These are phyloP conservation scores for Drosophila nr. medialis DNA, from an alignment of 2,888 invertebrate species.

Conservation along the genomic window DNA sequence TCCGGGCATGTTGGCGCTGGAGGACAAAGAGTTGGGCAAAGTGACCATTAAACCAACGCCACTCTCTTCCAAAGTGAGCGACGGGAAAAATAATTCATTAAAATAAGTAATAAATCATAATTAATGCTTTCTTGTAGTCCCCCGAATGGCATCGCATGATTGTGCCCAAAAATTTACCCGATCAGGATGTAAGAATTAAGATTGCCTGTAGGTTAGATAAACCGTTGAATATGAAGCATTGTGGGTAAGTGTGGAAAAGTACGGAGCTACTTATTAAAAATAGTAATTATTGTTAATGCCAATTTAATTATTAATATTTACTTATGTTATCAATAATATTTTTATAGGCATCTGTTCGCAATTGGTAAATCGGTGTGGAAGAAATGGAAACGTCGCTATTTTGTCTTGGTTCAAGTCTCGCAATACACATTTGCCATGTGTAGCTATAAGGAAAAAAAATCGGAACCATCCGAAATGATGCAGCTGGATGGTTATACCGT, in stretches of 20 bases:
- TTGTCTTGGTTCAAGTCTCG: slow-evolving; percentile 99
- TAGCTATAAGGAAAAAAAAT: slow-evolving; percentile 99
- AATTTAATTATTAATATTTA: background rate
- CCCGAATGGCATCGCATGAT: slow-evolving; percentile 99
- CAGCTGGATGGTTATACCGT: slow-evolving; percentile 99
- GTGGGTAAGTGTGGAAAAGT: slow-evolving; percentile 89
- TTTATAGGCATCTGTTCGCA: slow-evolving; percentile 92
- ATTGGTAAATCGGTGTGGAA: slow-evolving; percentile 99
- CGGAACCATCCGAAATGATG: slow-evolving; percentile 99
- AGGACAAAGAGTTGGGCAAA: slow-evolving; percentile 99
- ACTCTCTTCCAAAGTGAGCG: slow-evolving; percentile 91
- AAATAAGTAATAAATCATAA: background rate
- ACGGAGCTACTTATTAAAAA: background rate
- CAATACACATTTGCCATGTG: slow-evolving; percentile 99
- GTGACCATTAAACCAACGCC: slow-evolving; percentile 95
- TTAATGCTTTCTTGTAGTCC: slow-evolving; percentile 85
- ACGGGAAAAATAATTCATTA: background rate
- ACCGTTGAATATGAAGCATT: slow-evolving; percentile 99
- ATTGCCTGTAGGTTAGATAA: slow-evolving; percentile 99
- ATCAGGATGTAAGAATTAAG: slow-evolving; percentile 98
- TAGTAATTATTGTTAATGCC: background rate
- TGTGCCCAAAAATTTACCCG: slow-evolving; percentile 96
- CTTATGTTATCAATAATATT: background rate
- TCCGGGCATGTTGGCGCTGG: slow-evolving; percentile 98
- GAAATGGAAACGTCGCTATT: slow-evolving; percentile 99